Evolutionary conservation across 2,797 vertebrate species (phyloP).

Genomic region (Takifugu rubripes): DNA sequence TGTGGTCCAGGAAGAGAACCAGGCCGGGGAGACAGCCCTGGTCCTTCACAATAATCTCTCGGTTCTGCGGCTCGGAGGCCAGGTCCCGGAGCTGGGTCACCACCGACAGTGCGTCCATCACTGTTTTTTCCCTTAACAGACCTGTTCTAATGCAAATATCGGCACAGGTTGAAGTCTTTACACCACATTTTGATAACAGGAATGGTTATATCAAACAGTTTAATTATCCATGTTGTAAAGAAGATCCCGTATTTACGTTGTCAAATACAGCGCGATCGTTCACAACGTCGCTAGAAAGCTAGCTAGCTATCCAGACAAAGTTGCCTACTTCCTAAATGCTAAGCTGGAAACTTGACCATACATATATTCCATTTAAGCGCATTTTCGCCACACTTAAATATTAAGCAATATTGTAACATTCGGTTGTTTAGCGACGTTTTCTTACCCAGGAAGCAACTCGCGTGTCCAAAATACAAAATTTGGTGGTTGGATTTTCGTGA

Average conservation of each 20-base stretch:
- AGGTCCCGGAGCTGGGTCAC: slow-evolving; percentile 77
- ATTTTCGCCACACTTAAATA: neutral
- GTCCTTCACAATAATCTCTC: slow-evolving; percentile 76
- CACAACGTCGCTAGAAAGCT: slow-evolving; percentile 21
- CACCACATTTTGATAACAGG: neutral
- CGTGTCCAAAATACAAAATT: slow-evolving; percentile 66
- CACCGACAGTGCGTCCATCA: slow-evolving; percentile 77
- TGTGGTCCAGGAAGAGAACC: slow-evolving; percentile 79
- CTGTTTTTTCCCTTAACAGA: slow-evolving; percentile 1
- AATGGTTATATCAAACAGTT: neutral
- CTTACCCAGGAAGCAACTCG: slow-evolving; percentile 52
- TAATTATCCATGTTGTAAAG: neutral
- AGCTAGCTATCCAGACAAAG: slow-evolving; percentile 6
- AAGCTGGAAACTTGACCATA: too few relatives aligned
- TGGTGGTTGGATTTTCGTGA: slow-evolving; percentile 18
- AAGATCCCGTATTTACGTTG: too few relatives aligned
- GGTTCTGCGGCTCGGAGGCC: slow-evolving; percentile 79
- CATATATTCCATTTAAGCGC: neutral
- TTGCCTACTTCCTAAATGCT: neutral
- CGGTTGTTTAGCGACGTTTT: slow-evolving; percentile 5
- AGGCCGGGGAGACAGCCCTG: slow-evolving; percentile 78
- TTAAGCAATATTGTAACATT: neutral
- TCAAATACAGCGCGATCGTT: neutral
- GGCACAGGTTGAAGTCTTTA: neutral
- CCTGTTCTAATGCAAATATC: neutral